Conservation (phyloP, 2,797 vertebrate genomes). For the Aselliscus stoliczkanus region DNA sequence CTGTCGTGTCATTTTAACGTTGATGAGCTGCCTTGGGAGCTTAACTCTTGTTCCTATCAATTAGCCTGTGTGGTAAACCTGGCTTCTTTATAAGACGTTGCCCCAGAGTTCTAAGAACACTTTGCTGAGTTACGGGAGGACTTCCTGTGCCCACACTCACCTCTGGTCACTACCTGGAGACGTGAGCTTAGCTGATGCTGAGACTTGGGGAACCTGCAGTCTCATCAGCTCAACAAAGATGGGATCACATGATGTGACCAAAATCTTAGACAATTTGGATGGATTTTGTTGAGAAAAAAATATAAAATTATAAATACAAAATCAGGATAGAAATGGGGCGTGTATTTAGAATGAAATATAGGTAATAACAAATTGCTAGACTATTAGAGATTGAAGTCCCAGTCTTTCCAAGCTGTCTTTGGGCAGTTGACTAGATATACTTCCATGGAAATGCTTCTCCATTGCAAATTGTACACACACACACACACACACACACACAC, state of each 20-base stretch:
- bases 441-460: background rate
- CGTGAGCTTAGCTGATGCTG: background rate
- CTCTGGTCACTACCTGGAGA: background rate
- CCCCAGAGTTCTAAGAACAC: no score
- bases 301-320: background rate
- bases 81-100: no score
- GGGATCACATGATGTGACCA: background rate
- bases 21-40: no score
- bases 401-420: no score
- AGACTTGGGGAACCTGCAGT: background rate
- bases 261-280: background rate
- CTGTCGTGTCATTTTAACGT: no score
- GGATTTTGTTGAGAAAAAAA: background rate
- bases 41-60: no score
- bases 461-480: background rate
- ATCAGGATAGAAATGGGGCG: background rate
- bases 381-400: background rate
- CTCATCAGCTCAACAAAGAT: background rate
- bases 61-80: no score
- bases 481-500: no score
- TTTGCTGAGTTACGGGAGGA: no score
- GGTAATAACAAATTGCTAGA: background rate
- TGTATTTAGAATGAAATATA: background rate
- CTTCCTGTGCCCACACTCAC: no score
- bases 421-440: no score